These are phyloP conservation scores for Furcifer pardalis DNA, from an alignment of 2,797 vertebrate species.

Conservation along the genomic window DNA sequence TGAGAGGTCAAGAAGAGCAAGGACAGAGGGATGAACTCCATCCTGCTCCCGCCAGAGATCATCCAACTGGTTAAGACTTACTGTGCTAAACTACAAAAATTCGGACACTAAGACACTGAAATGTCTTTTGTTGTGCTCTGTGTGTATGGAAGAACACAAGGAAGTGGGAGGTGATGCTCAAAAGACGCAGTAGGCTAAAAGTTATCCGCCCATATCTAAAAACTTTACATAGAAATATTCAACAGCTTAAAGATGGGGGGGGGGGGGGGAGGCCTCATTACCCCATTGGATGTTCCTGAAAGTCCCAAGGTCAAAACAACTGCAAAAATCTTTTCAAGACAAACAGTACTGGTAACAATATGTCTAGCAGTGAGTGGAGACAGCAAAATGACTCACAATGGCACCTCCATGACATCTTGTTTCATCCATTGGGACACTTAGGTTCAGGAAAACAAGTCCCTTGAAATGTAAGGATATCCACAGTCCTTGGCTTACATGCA, in stretches of 20 bases:
- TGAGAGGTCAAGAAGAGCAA: too few species aligned
- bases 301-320: background rate
- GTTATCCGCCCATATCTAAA: background rate
- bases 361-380: background rate
- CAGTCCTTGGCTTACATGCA: background rate
- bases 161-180: background rate
- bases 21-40: too few species aligned
- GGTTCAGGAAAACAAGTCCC: background rate
- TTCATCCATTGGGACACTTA: background rate
- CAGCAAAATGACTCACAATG: constrained; percentile 25
- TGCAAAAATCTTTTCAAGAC: background rate
- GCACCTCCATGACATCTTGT: constrained; percentile 22
- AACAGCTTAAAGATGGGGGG: background rate
- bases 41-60: too few species aligned
- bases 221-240: background rate
- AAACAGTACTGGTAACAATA: background rate
- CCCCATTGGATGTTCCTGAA: constrained; percentile 1
- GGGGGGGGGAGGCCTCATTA: background rate
- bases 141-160: too few species aligned
- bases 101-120: too few species aligned
- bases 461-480: background rate
- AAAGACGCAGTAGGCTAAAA: background rate
- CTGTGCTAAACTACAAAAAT: too few species aligned
- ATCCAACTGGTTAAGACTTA: too few species aligned
- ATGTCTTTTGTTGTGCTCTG: too few species aligned